A percentile compares a stretch with the other conserved stretches of the same genome.
phyloP scores from a whole-genome alignment of 2,113 vertebrate genomes.

The Passerina amoena region DNA sequence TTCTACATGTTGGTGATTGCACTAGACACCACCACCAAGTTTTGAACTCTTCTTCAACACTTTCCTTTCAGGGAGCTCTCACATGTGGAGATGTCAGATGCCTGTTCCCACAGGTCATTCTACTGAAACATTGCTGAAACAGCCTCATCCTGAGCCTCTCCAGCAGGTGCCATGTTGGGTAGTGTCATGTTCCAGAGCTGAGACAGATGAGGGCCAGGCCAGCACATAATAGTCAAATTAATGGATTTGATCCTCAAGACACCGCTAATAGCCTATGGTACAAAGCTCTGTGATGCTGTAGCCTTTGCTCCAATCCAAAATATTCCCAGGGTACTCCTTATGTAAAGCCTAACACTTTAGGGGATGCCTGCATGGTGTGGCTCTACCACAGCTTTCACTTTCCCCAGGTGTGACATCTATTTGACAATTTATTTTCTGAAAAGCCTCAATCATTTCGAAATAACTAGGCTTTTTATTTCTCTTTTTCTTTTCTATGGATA shows the following conservation, averaged over 20 bases:
- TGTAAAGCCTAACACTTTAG: not conserved
- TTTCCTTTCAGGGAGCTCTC: not conserved
- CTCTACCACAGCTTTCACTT: not conserved
- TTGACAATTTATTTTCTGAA: slow-evolving; percentile 35
- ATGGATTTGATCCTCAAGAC: not conserved
- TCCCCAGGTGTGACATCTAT: not conserved
- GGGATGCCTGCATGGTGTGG: not conserved
- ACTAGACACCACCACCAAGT: not conserved
- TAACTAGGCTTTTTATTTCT: not conserved
- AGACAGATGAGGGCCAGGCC: not conserved
- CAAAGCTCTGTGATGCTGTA: not conserved
- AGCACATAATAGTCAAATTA: not conserved
- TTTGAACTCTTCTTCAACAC: not conserved
- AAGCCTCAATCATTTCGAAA: slow-evolving; percentile 33
- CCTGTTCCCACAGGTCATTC: not conserved
- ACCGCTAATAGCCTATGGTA: not conserved
- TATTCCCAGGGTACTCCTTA: not conserved
- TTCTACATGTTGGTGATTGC: not conserved
- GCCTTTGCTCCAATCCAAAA: not conserved
- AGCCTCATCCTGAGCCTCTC: not conserved
- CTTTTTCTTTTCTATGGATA: slow-evolving; percentile 1
- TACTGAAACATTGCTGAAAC: not conserved
- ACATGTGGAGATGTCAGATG: not conserved
- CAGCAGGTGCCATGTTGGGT: not conserved
- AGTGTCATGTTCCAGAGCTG: not conserved